These are phyloP conservation scores for Nanorana parkeri DNA, from an alignment of 2,113 vertebrate genomes.

Conservation along the genomic window DNA sequence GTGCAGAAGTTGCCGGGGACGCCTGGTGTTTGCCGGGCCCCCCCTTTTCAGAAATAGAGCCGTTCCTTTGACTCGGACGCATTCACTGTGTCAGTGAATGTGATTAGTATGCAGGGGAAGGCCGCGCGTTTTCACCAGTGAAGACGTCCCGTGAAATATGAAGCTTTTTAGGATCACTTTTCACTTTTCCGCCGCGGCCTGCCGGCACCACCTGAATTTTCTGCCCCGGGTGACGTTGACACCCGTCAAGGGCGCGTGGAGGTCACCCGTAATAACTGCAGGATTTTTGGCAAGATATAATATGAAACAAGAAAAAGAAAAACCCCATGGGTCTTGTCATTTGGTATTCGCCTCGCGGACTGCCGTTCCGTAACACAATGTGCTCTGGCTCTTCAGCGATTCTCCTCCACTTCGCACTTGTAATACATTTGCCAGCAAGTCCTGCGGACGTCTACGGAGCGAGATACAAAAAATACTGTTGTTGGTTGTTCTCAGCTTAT, in stretches of 20 bases:
- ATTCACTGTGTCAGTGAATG: conserved; percentile 11
- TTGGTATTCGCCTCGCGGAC: conserved; percentile 58
- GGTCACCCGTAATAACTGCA: conserved; percentile 33
- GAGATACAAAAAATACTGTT: conserved; percentile 26
- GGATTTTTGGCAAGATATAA: conserved; percentile 42
- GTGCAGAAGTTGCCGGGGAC: background rate
- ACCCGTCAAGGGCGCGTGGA: background rate
- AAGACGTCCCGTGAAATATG: conserved; percentile 28
- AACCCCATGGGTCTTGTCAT: conserved; percentile 49
- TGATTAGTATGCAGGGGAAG: conserved; percentile 54
- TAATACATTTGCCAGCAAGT: conserved; percentile 42
- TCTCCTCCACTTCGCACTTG: conserved; percentile 58
- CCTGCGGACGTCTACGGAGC: background rate
- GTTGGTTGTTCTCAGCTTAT: conserved; percentile 6
- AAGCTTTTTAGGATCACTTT: conserved; percentile 41
- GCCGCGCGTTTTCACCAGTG: conserved; percentile 18
- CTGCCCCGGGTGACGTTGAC: background rate
- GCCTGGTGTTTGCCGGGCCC: background rate
- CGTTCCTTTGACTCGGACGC: background rate
- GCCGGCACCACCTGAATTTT: conserved; percentile 35
- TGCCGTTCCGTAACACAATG: conserved; percentile 59
- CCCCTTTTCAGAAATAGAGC: background rate
- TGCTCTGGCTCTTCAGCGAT: conserved; percentile 61
- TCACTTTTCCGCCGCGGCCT: conserved; percentile 37
- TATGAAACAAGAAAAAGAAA: conserved; percentile 54